Percentiles rank a stretch among this genome's conserved stretches.
These are phyloP conservation scores for Ophonus ardosiacus DNA, from an alignment of 2,888 invertebrate genomes.

Conservation along the genomic window DNA sequence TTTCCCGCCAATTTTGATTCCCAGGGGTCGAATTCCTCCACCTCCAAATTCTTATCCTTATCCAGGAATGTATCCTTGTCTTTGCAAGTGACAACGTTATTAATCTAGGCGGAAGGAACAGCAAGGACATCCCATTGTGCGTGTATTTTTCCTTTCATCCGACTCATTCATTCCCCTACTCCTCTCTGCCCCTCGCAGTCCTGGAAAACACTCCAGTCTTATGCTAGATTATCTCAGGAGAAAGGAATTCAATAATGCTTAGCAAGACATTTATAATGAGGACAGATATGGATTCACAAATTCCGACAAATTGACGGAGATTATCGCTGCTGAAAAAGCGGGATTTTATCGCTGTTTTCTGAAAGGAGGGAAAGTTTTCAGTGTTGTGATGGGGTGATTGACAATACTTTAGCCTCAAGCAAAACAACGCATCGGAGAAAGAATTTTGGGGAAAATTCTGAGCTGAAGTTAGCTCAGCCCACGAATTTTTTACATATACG, in stretches of 20 bases:
- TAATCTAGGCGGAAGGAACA: conserved; percentile 23
- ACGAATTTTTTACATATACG: no score
- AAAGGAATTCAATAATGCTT: conserved; percentile 46
- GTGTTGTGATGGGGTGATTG: no score
- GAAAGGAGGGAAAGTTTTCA: no score
- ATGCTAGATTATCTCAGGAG: neutral
- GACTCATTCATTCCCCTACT: neutral
- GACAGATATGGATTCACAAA: conserved; percentile 40
- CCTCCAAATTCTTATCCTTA: neutral
- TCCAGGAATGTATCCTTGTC: conserved; percentile 29
- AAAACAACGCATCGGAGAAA: no score
- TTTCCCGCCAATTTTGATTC: neutral
- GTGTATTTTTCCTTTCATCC: neutral
- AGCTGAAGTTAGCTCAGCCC: no score
- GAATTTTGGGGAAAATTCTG: no score
- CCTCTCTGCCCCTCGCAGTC: neutral
- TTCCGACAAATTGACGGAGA: conserved; percentile 5
- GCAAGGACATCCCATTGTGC: neutral
- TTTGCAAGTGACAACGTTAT: conserved; percentile 52
- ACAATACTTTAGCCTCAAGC: no score
- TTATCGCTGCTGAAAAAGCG: neutral
- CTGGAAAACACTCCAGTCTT: neutral
- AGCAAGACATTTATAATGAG: conserved; percentile 40
- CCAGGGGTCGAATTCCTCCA: neutral
- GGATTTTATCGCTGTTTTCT: neutral